Conservation (phyloP, 2,113 vertebrate species). For the Hippocampus guttulatus region DNA sequence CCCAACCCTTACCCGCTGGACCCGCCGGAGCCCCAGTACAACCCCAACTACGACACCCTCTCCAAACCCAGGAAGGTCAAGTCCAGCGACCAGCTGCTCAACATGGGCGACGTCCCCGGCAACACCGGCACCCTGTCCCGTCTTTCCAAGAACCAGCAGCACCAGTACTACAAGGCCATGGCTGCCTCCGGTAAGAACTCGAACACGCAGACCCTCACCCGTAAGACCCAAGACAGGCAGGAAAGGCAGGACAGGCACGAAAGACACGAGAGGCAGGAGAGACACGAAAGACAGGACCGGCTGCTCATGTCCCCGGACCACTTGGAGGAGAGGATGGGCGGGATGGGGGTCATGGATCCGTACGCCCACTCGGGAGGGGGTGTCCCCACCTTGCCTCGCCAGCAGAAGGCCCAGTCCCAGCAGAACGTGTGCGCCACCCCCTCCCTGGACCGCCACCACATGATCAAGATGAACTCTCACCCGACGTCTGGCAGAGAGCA, state of each 20-base stretch:
- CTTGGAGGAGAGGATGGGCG: conserved; percentile 73
- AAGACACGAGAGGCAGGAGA: conserved; percentile 41
- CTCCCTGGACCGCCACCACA: conserved; percentile 80
- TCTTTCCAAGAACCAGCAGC: conserved; percentile 76
- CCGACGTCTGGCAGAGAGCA: conserved; percentile 76
- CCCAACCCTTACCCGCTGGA: conserved; percentile 76
- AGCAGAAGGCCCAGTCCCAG: conserved; percentile 82
- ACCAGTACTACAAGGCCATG: conserved; percentile 78
- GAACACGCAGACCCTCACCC: conserved; percentile 72
- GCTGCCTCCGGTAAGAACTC: conserved; percentile 71
- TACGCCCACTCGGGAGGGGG: conserved; percentile 63
- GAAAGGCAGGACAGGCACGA: conserved; percentile 21
- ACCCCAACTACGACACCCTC: conserved; percentile 75
- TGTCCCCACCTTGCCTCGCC: conserved; percentile 74
- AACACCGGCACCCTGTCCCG: conserved; percentile 72
- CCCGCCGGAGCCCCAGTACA: conserved; percentile 70
- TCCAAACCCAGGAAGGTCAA: conserved; percentile 82
- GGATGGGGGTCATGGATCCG: conserved; percentile 61
- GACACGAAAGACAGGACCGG: conserved; percentile 56
- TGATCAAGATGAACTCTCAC: conserved; percentile 87
- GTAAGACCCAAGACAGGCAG: conserved; percentile 67
- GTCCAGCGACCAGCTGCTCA: conserved; percentile 83
- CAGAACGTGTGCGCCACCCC: conserved; percentile 81
- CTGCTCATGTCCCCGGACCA: conserved; percentile 85
- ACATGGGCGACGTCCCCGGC: conserved; percentile 69